A percentile compares a stretch with the other conserved stretches of the same genome.
Evolutionary conservation across 2,888 invertebrate genomes (phyloP).

Genomic region (Plebejus argus): DNA sequence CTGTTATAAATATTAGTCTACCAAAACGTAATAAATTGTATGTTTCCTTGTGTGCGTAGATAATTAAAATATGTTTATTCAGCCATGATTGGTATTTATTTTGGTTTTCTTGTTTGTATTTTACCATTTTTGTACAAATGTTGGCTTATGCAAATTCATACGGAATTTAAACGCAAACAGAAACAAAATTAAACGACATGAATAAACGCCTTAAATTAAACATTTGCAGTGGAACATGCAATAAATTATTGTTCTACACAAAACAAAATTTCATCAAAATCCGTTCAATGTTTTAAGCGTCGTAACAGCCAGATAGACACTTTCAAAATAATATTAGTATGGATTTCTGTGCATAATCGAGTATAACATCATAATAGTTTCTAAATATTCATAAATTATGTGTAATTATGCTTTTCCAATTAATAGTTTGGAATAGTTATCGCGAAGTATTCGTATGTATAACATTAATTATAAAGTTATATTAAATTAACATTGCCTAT

Average conservation of each 20-base stretch:
- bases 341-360: neutral
- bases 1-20: neutral
- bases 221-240: neutral
- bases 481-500: slow-evolving; percentile 19
- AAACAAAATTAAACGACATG: neutral
- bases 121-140: slow-evolving; percentile 21
- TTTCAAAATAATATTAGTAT: no score
- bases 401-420: slow-evolving; percentile 4
- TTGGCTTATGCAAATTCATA: neutral
- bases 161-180: neutral
- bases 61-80: slow-evolving; percentile 38
- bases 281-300: no score
- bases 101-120: slow-evolving; percentile 30
- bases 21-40: slow-evolving; percentile 9
- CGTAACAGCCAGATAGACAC: no score
- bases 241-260: neutral
- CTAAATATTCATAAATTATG: slow-evolving; percentile 6
- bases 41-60: slow-evolving; percentile 27
- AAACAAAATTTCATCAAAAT: neutral
- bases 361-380: neutral
- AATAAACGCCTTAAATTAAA: neutral
- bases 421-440: slow-evolving; percentile 14
- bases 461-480: slow-evolving; percentile 20
- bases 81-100: slow-evolving; percentile 37
- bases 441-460: slow-evolving; percentile 8